These are phyloP conservation scores for Notocelia uddmanniana DNA, from an alignment of 2,888 invertebrate genomes.

Conservation along the genomic window DNA sequence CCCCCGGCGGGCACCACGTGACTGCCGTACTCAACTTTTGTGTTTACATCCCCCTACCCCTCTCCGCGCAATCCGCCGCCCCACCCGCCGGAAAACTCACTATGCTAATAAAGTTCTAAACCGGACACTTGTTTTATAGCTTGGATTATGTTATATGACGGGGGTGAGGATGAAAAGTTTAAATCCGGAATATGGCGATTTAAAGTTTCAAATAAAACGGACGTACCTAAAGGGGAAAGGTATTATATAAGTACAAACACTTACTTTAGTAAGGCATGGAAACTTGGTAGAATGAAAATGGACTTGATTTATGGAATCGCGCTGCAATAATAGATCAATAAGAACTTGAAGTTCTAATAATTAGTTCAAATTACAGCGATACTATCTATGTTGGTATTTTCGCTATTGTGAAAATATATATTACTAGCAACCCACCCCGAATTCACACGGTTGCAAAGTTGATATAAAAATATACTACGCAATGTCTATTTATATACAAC, in stretches of 20 bases:
- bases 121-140: slow-evolving; percentile 20
- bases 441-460: too few species aligned
- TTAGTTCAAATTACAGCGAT: too few species aligned
- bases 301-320: not conserved
- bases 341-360: not conserved
- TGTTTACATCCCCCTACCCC: slow-evolving; percentile 77
- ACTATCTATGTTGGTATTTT: too few species aligned
- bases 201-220: not conserved
- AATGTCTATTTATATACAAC: too few species aligned
- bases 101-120: slow-evolving; percentile 24
- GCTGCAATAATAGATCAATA: not conserved
- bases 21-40: slow-evolving; percentile 80
- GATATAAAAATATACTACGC: too few species aligned
- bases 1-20: slow-evolving; percentile 85
- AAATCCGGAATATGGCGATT: not conserved
- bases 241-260: slow-evolving; percentile 41
- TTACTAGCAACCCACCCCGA: too few species aligned
- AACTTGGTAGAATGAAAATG: not conserved
- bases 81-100: slow-evolving; percentile 49
- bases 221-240: slow-evolving; percentile 20
- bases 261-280: not conserved
- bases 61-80: slow-evolving; percentile 53
- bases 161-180: slow-evolving; percentile 40
- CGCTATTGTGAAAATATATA: too few species aligned
- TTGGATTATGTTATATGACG: slow-evolving; percentile 25